Evolutionary conservation across 2,797 vertebrate species (phyloP).

Genomic region (Hapalemur alaotrensis): DNA sequence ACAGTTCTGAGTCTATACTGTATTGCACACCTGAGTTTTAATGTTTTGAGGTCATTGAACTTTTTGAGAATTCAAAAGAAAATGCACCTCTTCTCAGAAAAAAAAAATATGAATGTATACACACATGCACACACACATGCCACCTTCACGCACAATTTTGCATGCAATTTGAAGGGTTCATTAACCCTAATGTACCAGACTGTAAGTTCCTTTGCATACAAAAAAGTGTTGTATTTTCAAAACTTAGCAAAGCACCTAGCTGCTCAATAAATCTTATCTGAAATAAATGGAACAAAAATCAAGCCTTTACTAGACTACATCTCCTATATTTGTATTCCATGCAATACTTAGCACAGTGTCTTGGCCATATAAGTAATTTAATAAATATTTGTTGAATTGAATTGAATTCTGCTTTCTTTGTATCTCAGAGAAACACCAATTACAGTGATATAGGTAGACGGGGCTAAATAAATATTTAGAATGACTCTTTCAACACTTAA

Average conservation of each 20-base stretch:
- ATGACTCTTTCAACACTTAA: slow-evolving; percentile 70
- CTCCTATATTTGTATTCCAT: slow-evolving; percentile 61
- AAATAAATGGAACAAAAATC: slow-evolving; percentile 21
- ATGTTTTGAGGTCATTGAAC: background rate
- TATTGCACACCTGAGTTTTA: background rate
- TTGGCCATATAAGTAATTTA: slow-evolving; percentile 61
- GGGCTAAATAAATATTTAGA: slow-evolving; percentile 77
- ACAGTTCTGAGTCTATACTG: background rate
- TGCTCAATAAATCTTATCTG: slow-evolving; percentile 49
- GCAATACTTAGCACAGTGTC: slow-evolving; percentile 16
- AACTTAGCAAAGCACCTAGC: background rate
- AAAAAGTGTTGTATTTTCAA: background rate
- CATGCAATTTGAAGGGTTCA: background rate
- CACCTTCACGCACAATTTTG: background rate
- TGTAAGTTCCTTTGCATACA: background rate
- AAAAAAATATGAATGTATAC: background rate
- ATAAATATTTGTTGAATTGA: slow-evolving; percentile 78
- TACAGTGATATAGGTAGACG: slow-evolving; percentile 61
- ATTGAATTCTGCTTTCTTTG: slow-evolving; percentile 71
- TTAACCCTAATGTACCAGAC: background rate
- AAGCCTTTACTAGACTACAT: background rate
- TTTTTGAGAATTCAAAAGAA: background rate
- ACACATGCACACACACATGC: background rate
- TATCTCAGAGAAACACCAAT: slow-evolving; percentile 66
- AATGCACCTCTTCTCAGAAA: background rate